phyloP scores from a whole-genome alignment of 2,888 invertebrate species.

The Xanthostigma xanthostigma region DNA sequence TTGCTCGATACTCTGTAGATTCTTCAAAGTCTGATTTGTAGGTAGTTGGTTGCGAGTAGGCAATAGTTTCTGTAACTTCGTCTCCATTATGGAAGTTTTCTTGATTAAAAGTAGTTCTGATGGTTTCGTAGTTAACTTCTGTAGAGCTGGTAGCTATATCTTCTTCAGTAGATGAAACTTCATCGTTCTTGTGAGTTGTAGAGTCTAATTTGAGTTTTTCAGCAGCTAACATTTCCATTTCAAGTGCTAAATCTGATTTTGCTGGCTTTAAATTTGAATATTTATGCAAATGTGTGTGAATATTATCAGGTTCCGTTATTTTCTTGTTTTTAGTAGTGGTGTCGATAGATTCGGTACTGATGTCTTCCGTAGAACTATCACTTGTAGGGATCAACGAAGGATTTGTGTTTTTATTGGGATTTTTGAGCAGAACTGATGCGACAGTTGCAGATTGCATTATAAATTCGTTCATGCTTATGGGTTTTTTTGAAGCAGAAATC shows the following conservation, averaged over 20 bases:
- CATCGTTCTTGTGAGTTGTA: slow-evolving; percentile 8
- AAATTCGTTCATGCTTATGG: background rate
- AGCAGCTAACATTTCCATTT: slow-evolving; percentile 8
- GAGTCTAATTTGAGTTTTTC: slow-evolving; percentile 1
- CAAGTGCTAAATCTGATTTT: slow-evolving; percentile 18
- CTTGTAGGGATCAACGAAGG: no score
- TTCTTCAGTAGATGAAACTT: slow-evolving; percentile 25
- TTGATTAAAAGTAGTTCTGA: background rate
- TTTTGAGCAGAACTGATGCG: background rate
- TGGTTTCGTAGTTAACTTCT: background rate
- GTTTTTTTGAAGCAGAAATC: background rate
- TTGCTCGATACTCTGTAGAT: background rate
- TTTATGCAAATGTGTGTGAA: no score
- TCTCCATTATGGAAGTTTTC: background rate
- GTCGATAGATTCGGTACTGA: no score
- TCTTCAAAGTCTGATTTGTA: no score
- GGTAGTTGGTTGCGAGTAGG: no score
- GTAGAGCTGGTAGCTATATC: slow-evolving; percentile 25
- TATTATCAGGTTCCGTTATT: background rate
- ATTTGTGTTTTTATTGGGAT: background rate
- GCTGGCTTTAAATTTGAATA: slow-evolving; percentile 13
- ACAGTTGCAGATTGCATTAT: background rate
- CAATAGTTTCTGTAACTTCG: no score
- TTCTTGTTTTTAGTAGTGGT: background rate
- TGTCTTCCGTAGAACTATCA: background rate